Evolutionary conservation across 1,140 invertebrate genomes (phyloP), one percentile per base, ranked within the genome.

Genomic region (Drosophila baimaii): DNA sequence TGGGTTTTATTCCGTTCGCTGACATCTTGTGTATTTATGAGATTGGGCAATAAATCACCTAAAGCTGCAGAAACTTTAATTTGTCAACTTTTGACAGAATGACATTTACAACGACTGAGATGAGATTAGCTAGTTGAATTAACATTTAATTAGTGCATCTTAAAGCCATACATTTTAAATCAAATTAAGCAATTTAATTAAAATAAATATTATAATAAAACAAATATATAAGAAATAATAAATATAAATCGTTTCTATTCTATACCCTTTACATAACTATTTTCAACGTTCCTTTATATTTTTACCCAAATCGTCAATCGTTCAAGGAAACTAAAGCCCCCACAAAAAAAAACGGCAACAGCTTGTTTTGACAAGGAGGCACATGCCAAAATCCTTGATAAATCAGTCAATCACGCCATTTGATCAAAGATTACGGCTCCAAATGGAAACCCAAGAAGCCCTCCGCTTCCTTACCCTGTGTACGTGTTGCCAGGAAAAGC

Each of bases 331-430:
- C 21, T 6, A 25, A 43, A 56, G 12, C 19, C 6, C 7, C 15
- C 3, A 31, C n/a, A 51, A 29, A 49, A 39, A 21, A 31, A 10
- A 13, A 71, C n/a, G 68, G 21, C 17, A 59, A 58, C 62, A 76
- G 55, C 35, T 49, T 68, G 54, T 43, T 37, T 13, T 68, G 49
- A 69, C 39, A 49, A 43, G 44, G 17, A 56, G 41, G 37, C 61
- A 54, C 44, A 52, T 69, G 25, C 12, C 64, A 77, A 62, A 62
- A 41, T 27, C 29, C 21, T 54, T 73, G 56, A 63, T 73, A 73
- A 52, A 73, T 74, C 68, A 73, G 31, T 56, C 58, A 78, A 78
- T 78, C 66, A 72, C 47, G 54, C 27, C 47, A 54, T 59, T 58
- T 41, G 35, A 61, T 59, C 33, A 59, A 62, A 63, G 68, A 75